A percentile compares a stretch with the other conserved stretches of the same genome.
These are phyloP conservation scores for Furnarius figulus DNA, from an alignment of 2,113 vertebrate species.

Conservation along the genomic window DNA sequence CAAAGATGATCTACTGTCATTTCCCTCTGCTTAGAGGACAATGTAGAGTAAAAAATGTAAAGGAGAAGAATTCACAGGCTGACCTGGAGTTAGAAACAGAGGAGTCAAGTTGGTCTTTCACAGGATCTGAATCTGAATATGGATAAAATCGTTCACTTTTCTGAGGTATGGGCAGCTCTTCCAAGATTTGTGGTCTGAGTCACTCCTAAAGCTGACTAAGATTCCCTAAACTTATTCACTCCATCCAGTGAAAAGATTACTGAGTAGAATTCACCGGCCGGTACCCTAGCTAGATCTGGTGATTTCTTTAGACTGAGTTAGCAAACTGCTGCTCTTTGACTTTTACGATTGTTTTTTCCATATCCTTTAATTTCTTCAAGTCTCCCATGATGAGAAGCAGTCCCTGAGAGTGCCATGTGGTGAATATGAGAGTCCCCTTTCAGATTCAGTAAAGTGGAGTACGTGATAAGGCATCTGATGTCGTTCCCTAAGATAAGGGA, in stretches of 20 bases:
- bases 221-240: background rate
- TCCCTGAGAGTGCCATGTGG: background rate
- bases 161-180: background rate
- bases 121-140: background rate
- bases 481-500: background rate
- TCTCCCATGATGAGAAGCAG: background rate
- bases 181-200: background rate
- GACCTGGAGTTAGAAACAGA: background rate
- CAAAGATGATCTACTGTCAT: slow-evolving; percentile 21
- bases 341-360: background rate
- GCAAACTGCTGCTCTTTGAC: background rate
- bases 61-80: background rate
- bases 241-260: background rate
- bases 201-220: background rate
- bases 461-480: background rate
- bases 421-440: background rate
- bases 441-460: background rate
- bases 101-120: background rate
- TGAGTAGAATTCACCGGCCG: background rate
- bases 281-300: background rate
- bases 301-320: background rate
- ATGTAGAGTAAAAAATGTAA: background rate
- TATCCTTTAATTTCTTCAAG: background rate
- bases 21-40: background rate
- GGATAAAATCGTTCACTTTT: background rate